Evolutionary conservation across 2,888 invertebrate species (phyloP), one percentile per base, ranked within the genome.

Genomic region (Microctonus hyperodae): DNA sequence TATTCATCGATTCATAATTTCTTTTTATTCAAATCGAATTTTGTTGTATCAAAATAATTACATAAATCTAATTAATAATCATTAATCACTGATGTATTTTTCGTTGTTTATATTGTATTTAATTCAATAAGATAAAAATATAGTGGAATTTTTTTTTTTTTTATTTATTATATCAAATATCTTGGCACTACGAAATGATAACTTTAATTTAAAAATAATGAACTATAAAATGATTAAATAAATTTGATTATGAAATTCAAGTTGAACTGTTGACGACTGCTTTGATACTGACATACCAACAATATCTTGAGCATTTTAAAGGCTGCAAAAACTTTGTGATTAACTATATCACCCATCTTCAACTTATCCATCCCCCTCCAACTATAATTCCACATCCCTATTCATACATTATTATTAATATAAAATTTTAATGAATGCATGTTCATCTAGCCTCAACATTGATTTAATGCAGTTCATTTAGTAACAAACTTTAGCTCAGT

Each of bases 261-360:
- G 51, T 51, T 51, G 13, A 51, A 22, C 51, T 25, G 51, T 25
- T 25, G 51, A 13, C 11, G 51, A 51, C 60, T 31, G 25, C 22
- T 28, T 50, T 1, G 33, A 31, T 48, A 60, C 60, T 60, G 33
- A 48, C 20, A 60, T 50, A 33, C 25, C 23, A 33, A 60, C 20
- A 60, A 33, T 60, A 50, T 44, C 25, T 59, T 28, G 13, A 25
- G 25, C 33, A 33, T 57, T 13, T 57, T 20, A n/a, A 20, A 25
- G 25, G 10, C 37, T 37, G 57, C 48, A 16, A 48, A 50, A 33
- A 60, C 33, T 60, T 50, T 48, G 48, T 6, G 48, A 48, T 50
- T 31, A 50, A 60, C 16, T 20, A 9, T 48, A 57, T 37, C 60
- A 50, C 48, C 6, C 60, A 48, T 44, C 48, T 44, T 60, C 60